Percentiles rank a stretch among this genome's conserved stretches.
phyloP scores from a whole-genome alignment of 2,113 vertebrate species.

The Eleginops maclovinus region DNA sequence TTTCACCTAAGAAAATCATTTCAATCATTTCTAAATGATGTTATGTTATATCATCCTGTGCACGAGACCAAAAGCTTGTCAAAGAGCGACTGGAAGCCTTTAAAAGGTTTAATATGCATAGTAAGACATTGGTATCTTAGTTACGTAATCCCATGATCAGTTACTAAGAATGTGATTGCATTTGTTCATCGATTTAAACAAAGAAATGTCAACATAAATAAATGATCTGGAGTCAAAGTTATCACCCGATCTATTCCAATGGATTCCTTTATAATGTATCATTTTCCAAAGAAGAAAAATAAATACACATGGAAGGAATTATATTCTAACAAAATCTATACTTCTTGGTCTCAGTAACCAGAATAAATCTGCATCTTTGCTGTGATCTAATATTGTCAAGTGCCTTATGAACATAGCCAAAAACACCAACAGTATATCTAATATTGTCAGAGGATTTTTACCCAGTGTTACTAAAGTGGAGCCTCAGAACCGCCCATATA shows the following conservation, averaged over 20 bases:
- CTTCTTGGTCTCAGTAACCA: background rate
- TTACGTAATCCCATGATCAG: background rate
- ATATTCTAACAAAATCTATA: background rate
- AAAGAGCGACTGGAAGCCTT: background rate
- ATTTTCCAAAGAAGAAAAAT: background rate
- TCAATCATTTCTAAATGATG: background rate
- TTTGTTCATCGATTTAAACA: background rate
- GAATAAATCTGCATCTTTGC: background rate
- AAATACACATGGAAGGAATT: background rate
- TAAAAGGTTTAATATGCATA: background rate
- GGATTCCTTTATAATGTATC: background rate
- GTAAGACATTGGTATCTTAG: background rate
- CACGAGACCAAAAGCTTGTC: background rate
- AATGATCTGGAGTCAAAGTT: background rate
- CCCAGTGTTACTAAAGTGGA: constrained; percentile 94
- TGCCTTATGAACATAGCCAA: too few species aligned
- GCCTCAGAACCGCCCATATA: constrained; percentile 93
- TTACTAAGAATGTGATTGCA: background rate
- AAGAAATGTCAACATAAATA: background rate
- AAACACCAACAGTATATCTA: background rate
- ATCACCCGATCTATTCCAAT: background rate
- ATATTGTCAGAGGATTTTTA: constrained; percentile 58
- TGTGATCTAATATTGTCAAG: background rate
- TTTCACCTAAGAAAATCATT: background rate
- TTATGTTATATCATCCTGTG: background rate